These are phyloP conservation scores for Spodoptera picta DNA, from an alignment of 2,888 invertebrate species.

Conservation along the genomic window DNA sequence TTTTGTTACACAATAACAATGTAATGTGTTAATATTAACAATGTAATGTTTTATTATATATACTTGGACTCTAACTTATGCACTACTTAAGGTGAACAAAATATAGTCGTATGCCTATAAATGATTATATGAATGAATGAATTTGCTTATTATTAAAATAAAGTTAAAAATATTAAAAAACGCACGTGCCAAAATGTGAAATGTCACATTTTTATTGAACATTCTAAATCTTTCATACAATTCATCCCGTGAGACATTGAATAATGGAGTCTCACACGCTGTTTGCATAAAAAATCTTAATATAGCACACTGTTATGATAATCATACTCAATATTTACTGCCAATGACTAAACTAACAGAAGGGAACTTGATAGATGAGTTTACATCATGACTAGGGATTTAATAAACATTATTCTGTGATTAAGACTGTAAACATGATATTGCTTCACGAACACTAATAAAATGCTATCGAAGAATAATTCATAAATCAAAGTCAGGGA, in stretches of 20 bases:
- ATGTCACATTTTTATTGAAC: constrained; percentile 13
- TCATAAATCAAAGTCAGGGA: constrained; percentile 5
- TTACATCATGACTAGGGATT: constrained; percentile 26
- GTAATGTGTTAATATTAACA: too few relatives aligned
- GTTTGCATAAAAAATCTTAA: constrained; percentile 37
- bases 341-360: constrained; percentile 3
- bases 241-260: constrained; percentile 33
- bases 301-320: constrained; percentile 12
- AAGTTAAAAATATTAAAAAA: neutral
- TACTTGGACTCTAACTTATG: too few relatives aligned
- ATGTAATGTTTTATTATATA: too few relatives aligned
- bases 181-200: neutral
- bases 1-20: too few relatives aligned
- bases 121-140: neutral
- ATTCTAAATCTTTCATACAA: constrained; percentile 18
- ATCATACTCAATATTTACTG: constrained; percentile 14
- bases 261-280: constrained; percentile 28
- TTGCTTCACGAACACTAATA: constrained; percentile 3
- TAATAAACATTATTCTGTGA: constrained; percentile 4
- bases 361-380: constrained; percentile 23
- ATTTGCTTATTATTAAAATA: neutral
- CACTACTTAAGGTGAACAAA: too few relatives aligned
- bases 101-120: too few relatives aligned
- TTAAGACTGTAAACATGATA: neutral
- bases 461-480: constrained; percentile 1